A percentile compares a stretch with the other conserved stretches of the same genome.
Conservation (phyloP, 2,888 invertebrate genomes). For the Agonum fuliginosum region DNA sequence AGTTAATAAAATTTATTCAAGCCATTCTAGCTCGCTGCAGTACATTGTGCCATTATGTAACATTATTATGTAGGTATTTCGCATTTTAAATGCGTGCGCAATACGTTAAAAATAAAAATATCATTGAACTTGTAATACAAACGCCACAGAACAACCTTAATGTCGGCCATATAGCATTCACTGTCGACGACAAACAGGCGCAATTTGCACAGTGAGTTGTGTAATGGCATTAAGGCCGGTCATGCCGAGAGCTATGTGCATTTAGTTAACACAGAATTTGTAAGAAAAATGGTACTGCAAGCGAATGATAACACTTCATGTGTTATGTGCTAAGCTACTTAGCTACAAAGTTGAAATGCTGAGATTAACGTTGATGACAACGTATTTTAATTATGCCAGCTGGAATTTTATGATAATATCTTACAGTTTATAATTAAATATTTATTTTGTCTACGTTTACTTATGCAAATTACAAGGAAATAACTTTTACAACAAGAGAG, state of each 20-base stretch:
- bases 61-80: not conserved
- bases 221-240: slow-evolving; percentile 11
- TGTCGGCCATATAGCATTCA: slow-evolving; percentile 21
- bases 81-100: slow-evolving; percentile 5
- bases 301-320: slow-evolving; percentile 20
- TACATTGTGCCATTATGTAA: not conserved
- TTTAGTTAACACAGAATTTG: not conserved
- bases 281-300: not conserved
- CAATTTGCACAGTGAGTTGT: slow-evolving; percentile 28
- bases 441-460: not conserved
- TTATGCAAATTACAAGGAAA: not conserved
- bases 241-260: not conserved
- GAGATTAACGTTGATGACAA: slow-evolving; percentile 16
- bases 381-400: slow-evolving; percentile 17
- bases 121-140: slow-evolving; percentile 11
- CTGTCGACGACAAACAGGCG: not conserved
- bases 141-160: slow-evolving; percentile 28
- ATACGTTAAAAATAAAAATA: slow-evolving; percentile 24
- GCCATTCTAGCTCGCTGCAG: too few species aligned
- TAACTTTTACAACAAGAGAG: not conserved
- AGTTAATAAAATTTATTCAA: too few species aligned
- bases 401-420: slow-evolving; percentile 14
- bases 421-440: not conserved
- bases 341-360: not conserved
- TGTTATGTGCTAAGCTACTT: slow-evolving; percentile 7